Conservation (phyloP, 2,888 invertebrate species). For the Ophraella communa region DNA sequence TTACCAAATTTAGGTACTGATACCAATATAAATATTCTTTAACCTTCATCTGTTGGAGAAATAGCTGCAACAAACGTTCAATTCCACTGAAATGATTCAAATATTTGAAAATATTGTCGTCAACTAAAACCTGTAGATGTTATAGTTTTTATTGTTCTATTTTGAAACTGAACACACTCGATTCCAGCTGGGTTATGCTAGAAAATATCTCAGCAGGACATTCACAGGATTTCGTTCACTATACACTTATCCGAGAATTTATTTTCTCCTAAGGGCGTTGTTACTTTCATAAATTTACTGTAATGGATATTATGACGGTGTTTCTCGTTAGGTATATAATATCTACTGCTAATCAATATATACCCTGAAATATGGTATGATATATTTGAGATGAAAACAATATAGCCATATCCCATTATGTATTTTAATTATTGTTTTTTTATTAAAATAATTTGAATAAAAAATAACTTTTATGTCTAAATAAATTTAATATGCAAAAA, state of each 20-base stretch:
- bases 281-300: slow-evolving; percentile 17
- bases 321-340: no score
- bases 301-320: slow-evolving; percentile 8
- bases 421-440: no score
- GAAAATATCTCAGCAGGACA: slow-evolving; percentile 24
- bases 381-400: neutral
- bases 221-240: slow-evolving; percentile 9
- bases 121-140: neutral
- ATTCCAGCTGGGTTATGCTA: slow-evolving; percentile 16
- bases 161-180: neutral
- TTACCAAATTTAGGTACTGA: no score
- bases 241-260: slow-evolving; percentile 19
- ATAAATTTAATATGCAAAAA: no score
- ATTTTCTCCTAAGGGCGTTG: slow-evolving; percentile 18
- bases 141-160: neutral
- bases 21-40: no score
- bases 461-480: no score
- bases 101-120: neutral
- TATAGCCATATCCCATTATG: no score
- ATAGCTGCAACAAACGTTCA: neutral
- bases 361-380: neutral
- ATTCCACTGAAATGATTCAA: neutral
- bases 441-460: no score
- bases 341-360: slow-evolving; percentile 13
- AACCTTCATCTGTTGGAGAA: no score